These are phyloP conservation scores for Labeo calbasu DNA, from an alignment of 2,797 vertebrate genomes.

Conservation along the genomic window DNA sequence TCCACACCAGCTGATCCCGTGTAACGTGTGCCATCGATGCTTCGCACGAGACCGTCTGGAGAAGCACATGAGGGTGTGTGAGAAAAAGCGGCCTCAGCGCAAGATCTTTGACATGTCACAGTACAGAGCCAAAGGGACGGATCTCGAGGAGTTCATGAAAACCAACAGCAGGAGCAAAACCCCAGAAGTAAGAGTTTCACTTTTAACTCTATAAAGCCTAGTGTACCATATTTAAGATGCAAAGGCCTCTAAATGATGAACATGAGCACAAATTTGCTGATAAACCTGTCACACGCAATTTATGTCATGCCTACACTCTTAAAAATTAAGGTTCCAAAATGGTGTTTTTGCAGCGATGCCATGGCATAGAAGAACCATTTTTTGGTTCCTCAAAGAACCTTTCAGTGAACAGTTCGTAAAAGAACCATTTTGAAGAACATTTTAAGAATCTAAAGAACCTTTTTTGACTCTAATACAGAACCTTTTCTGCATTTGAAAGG, in stretches of 20 bases:
- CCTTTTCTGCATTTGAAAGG: too few relatives aligned
- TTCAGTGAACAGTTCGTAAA: too few relatives aligned
- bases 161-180: conserved; percentile 63
- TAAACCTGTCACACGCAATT: neutral
- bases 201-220: neutral
- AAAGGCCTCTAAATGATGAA: too few relatives aligned
- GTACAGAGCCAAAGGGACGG: conserved; percentile 82
- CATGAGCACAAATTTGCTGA: too few relatives aligned
- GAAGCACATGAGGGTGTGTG: conserved; percentile 80
- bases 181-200: conserved; percentile 66
- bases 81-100: conserved; percentile 75
- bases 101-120: conserved; percentile 81
- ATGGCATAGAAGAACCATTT: too few relatives aligned
- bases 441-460: too few relatives aligned
- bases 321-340: too few relatives aligned
- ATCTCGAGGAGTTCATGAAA: conserved; percentile 78
- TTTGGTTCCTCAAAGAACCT: too few relatives aligned
- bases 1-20: conserved; percentile 67
- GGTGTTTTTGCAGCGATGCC: too few relatives aligned
- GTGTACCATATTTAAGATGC: neutral
- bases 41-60: conserved; percentile 79
- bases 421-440: too few relatives aligned
- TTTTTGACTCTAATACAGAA: too few relatives aligned
- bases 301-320: neutral
- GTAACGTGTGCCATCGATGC: conserved; percentile 79